A percentile compares a stretch with the other conserved stretches of the same genome.
Evolutionary conservation across 1,140 invertebrate species (phyloP).

Genomic region (Aphelinus certus): DNA sequence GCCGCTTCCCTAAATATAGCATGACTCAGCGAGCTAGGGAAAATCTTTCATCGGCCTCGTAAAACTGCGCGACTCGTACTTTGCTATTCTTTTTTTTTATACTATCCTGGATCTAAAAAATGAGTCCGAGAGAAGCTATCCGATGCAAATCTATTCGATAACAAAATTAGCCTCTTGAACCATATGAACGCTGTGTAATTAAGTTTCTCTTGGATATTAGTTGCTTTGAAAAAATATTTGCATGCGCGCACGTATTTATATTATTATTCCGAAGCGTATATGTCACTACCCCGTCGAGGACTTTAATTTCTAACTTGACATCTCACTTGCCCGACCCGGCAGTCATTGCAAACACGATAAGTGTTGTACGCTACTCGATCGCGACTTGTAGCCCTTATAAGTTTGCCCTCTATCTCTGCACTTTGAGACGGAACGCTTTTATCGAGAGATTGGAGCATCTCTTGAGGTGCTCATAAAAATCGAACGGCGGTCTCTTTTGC

Average conservation of each 20-base stretch:
- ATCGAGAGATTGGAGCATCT: conserved; percentile 24
- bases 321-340: conserved; percentile 47
- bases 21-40: conserved; percentile 7
- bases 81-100: background rate
- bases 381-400: conserved; percentile 11
- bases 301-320: conserved; percentile 46
- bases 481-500: conserved; percentile 14
- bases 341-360: conserved; percentile 42
- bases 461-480: conserved; percentile 29
- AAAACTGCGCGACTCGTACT: background rate
- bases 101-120: no score
- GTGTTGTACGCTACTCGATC: conserved; percentile 26
- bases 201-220: no score
- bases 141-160: no score
- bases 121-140: no score
- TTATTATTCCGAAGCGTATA: conserved; percentile 17
- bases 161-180: no score
- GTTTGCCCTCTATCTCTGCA: background rate
- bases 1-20: conserved; percentile 34
- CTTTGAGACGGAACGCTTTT: conserved; percentile 16
- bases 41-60: conserved; percentile 37
- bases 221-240: conserved; percentile 29
- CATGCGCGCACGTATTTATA: conserved; percentile 37
- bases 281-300: conserved; percentile 34
- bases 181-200: no score